Percentiles rank a stretch among this genome's conserved stretches.
These are phyloP conservation scores for Beris morrisii DNA, from an alignment of 2,888 invertebrate genomes.

Conservation along the genomic window DNA sequence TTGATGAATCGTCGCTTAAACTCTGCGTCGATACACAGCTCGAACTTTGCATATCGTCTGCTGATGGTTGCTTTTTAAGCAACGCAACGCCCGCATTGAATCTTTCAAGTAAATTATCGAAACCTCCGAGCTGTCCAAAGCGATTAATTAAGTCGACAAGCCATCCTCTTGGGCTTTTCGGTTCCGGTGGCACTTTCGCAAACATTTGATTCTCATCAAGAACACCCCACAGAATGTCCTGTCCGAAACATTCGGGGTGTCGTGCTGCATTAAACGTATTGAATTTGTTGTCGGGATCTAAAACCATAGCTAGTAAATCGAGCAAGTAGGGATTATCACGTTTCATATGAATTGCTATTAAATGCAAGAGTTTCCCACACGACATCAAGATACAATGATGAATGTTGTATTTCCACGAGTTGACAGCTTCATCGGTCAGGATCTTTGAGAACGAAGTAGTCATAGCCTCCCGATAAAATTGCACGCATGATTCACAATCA, in stretches of 20 bases:
- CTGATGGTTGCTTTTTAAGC: slow-evolving; percentile 60
- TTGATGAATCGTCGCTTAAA: slow-evolving; percentile 40
- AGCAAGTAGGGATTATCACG: slow-evolving; percentile 91
- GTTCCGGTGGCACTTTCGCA: slow-evolving; percentile 68
- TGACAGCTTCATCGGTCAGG: slow-evolving; percentile 95
- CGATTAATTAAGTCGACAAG: slow-evolving; percentile 93
- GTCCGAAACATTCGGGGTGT: slow-evolving; percentile 52
- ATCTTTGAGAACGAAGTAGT: slow-evolving; percentile 95
- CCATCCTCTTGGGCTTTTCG: slow-evolving; percentile 89
- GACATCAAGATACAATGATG: slow-evolving; percentile 94
- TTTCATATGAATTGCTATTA: slow-evolving; percentile 87
- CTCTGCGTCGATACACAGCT: slow-evolving; percentile 39
- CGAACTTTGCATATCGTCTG: slow-evolving; percentile 49
- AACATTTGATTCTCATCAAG: slow-evolving; percentile 70
- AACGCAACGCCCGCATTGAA: slow-evolving; percentile 74
- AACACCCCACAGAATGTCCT: slow-evolving; percentile 58
- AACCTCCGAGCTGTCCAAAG: slow-evolving; percentile 89
- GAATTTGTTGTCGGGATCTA: slow-evolving; percentile 95
- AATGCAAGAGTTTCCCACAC: slow-evolving; percentile 87
- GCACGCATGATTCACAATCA: slow-evolving; percentile 85
- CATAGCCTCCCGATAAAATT: slow-evolving; percentile 92
- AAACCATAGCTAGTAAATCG: slow-evolving; percentile 88
- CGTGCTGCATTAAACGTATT: slow-evolving; percentile 57
- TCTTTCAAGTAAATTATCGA: slow-evolving; percentile 79
- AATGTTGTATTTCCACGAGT: slow-evolving; percentile 96